Evolutionary conservation across 2,888 invertebrate species (phyloP).

Genomic region (Himalopsyche anomala): DNA sequence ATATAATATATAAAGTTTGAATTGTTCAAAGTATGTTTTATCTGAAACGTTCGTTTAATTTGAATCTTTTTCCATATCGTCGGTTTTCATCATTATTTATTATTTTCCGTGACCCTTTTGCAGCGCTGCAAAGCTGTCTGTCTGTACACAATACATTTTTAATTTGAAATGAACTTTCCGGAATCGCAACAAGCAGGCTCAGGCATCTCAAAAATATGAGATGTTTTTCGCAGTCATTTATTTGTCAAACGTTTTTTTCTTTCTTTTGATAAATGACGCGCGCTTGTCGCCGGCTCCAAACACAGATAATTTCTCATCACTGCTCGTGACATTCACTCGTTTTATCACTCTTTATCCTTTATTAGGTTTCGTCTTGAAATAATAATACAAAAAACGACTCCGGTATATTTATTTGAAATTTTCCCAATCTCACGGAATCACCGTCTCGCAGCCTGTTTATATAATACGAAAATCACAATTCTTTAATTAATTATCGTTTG

Average conservation of each 20-base stretch:
- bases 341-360: conserved; percentile 20
- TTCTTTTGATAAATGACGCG: conserved; percentile 49
- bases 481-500: conserved; percentile 29
- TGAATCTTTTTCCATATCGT: no score
- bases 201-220: conserved; percentile 15
- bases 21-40: no score
- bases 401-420: background rate
- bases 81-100: background rate
- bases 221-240: conserved; percentile 30
- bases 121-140: background rate
- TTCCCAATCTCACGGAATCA: background rate
- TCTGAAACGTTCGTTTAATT: no score
- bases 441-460: background rate
- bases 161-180: conserved; percentile 10
- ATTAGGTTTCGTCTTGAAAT: conserved; percentile 23
- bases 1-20: no score
- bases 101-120: background rate
- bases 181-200: background rate
- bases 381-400: conserved; percentile 9
- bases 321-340: conserved; percentile 41
- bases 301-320: conserved; percentile 55
- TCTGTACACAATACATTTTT: background rate
- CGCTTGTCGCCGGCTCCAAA: conserved; percentile 51
- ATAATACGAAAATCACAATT: conserved; percentile 22
- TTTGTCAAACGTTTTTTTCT: conserved; percentile 37